phyloP scores from a whole-genome alignment of 1,140 invertebrate species.

The Drosophila ambigua region DNA sequence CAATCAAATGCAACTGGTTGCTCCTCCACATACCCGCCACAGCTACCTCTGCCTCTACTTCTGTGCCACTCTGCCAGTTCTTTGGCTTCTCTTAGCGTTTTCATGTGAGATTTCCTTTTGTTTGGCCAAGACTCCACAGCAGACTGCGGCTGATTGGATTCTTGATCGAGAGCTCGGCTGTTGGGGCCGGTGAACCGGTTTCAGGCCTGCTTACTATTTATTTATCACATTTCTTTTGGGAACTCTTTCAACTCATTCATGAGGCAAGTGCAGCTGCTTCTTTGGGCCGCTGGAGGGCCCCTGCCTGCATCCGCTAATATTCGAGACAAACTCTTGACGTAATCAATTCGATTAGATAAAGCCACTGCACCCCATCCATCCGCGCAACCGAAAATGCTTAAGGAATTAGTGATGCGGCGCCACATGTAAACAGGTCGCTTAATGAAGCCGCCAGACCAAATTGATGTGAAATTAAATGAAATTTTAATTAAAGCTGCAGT shows the following conservation, averaged over 20 bases:
- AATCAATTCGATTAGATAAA: conserved; percentile 80
- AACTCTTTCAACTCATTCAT: conserved; percentile 54
- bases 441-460: conserved; percentile 35
- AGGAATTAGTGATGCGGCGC: conserved; percentile 64
- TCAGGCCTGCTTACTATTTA: conserved; percentile 70
- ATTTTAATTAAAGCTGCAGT: conserved; percentile 57
- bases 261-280: conserved; percentile 59
- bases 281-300: conserved; percentile 2
- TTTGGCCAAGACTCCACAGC: conserved; percentile 55
- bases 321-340: conserved; percentile 68
- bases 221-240: conserved; percentile 71
- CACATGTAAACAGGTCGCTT: conserved; percentile 24
- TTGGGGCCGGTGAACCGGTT: conserved; percentile 50
- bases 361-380: background rate
- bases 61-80: conserved; percentile 25
- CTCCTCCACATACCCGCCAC: conserved; percentile 15
- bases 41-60: background rate
- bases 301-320: conserved; percentile 63
- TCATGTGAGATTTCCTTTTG: conserved; percentile 55
- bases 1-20: conserved; percentile 71
- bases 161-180: conserved; percentile 48
- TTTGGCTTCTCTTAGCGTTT: conserved; percentile 42
- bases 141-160: conserved; percentile 67
- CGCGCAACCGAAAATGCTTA: conserved; percentile 44
- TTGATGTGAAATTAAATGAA: conserved; percentile 58